Evolutionary conservation across 2,888 invertebrate species (phyloP).

Genomic region (Nebria brevicollis): DNA sequence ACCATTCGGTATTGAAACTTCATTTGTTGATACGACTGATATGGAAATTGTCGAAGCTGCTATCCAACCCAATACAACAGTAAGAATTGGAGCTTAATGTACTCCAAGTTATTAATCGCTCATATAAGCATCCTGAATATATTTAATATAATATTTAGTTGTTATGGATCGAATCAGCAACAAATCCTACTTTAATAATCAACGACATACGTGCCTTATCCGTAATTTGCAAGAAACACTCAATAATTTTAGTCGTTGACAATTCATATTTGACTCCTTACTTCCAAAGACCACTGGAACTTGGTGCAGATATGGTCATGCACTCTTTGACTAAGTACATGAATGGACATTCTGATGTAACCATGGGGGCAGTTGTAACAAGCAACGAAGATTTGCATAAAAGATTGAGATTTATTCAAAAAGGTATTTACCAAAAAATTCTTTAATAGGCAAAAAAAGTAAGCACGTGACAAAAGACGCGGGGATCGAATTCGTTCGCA

Average conservation of each 20-base stretch:
- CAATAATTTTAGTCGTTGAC: conserved; percentile 83
- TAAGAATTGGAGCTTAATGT: conserved; percentile 57
- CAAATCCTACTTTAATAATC: conserved; percentile 94
- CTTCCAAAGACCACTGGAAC: conserved; percentile 87
- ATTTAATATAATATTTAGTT: conserved; percentile 66
- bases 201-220: conserved; percentile 82
- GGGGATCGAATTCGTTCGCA: too few species aligned
- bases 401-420: conserved; percentile 85
- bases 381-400: conserved; percentile 77
- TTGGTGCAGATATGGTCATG: conserved; percentile 91
- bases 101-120: not conserved
- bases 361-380: conserved; percentile 91
- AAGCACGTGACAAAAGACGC: too few species aligned
- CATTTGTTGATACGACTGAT: conserved; percentile 82
- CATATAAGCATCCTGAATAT: not conserved
- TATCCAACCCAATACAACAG: conserved; percentile 87
- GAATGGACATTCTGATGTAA: conserved; percentile 97
- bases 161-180: conserved; percentile 95
- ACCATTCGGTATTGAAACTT: conserved; percentile 77
- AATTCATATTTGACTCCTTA: conserved; percentile 94
- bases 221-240: conserved; percentile 69
- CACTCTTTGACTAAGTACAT: conserved; percentile 98
- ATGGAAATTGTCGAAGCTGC: conserved; percentile 72
- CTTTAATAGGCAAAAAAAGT: too few species aligned
- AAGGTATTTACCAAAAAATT: conserved; percentile 64